A percentile compares a stretch with the other conserved stretches of the same genome.
These are phyloP conservation scores for Chelon labrosus DNA, from an alignment of 2,797 vertebrate genomes.

Conservation along the genomic window DNA sequence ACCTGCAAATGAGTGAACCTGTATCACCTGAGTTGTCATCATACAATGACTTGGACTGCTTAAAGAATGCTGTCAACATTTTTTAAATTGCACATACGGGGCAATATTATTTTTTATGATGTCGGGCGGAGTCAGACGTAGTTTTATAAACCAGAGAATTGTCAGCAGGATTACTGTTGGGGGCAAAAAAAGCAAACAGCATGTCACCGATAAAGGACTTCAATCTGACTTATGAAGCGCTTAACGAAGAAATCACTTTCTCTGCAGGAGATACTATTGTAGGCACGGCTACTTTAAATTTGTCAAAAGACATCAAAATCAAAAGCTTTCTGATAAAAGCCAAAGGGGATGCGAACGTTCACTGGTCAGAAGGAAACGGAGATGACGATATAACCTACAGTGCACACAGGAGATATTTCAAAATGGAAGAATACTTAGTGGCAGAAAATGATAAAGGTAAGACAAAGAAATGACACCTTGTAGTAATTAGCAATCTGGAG, in stretches of 20 bases:
- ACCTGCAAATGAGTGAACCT: no score
- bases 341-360: constrained; percentile 88
- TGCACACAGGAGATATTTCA: constrained; percentile 89
- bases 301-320: constrained; percentile 86
- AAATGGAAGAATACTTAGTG: constrained; percentile 87
- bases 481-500: no score
- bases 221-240: constrained; percentile 13
- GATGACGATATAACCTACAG: constrained; percentile 76
- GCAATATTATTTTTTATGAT: no score
- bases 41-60: no score
- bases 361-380: constrained; percentile 83
- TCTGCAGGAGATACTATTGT: constrained; percentile 89
- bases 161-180: not conserved
- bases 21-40: no score
- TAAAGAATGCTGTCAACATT: no score
- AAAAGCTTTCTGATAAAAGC: constrained; percentile 87
- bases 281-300: constrained; percentile 87
- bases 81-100: no score
- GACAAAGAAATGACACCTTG: not conserved
- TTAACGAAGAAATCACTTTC: constrained; percentile 77
- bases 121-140: no score
- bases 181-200: not conserved
- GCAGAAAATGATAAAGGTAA: constrained; percentile 84
- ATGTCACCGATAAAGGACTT: constrained; percentile 66
- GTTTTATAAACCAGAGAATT: not conserved